phyloP scores from a whole-genome alignment of 2,888 invertebrate genomes.

The Cerastis leucographa region DNA sequence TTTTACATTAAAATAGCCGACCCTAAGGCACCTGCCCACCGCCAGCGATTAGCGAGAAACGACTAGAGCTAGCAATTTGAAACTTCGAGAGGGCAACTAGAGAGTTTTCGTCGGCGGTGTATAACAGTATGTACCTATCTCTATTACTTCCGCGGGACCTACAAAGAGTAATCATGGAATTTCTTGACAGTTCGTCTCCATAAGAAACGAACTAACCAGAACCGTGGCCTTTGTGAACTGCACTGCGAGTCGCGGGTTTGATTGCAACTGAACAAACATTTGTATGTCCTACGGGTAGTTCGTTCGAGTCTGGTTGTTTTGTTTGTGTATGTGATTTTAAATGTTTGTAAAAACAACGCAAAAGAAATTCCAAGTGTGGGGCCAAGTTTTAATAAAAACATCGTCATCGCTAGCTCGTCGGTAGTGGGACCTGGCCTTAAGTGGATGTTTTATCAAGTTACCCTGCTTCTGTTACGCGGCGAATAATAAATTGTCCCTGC shows the following conservation, averaged over 20 bases:
- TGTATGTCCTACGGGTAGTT: neutral
- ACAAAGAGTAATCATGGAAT: neutral
- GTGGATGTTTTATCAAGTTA: neutral
- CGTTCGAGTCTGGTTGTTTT: neutral
- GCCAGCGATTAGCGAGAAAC: neutral
- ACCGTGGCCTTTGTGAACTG: neutral
- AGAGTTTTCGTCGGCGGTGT: neutral
- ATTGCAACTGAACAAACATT: neutral
- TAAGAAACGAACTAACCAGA: neutral
- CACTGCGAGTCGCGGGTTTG: neutral
- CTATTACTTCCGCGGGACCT: neutral
- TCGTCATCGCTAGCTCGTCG: neutral
- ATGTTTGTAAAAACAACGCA: neutral
- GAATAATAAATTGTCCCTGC: conserved; percentile 31
- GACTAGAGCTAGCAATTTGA: neutral
- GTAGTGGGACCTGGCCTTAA: neutral
- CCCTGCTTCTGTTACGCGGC: conserved; percentile 18
- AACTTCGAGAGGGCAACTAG: neutral
- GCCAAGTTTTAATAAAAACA: neutral
- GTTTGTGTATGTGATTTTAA: neutral
- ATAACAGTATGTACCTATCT: neutral
- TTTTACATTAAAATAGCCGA: conserved; percentile 18
- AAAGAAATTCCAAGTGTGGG: neutral
- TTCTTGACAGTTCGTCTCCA: neutral
- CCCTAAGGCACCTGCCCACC: neutral